These are phyloP conservation scores for Vanessa atalanta DNA, from an alignment of 1,140 invertebrate species.

Conservation along the genomic window DNA sequence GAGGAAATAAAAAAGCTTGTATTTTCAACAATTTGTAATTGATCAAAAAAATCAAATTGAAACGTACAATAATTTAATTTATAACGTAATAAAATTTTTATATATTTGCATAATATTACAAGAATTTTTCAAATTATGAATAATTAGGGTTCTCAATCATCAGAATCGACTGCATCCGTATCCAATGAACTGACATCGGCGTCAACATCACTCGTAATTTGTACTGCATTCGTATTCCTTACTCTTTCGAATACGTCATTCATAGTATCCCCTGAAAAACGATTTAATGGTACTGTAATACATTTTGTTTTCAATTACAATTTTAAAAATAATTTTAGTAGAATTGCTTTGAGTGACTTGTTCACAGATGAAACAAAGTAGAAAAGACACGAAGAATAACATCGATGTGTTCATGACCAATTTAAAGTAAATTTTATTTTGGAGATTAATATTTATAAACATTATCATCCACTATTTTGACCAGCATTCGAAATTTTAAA, in stretches of 20 bases:
- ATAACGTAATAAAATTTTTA: not conserved
- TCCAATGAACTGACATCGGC: constrained; percentile 66
- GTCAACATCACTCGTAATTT: constrained; percentile 55
- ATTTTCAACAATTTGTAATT: constrained; percentile 4
- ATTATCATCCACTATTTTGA: no score
- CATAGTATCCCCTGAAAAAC: not conserved
- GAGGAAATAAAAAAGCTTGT: no score
- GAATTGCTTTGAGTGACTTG: no score
- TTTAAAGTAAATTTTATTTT: no score
- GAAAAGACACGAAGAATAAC: no score
- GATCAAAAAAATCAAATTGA: not conserved
- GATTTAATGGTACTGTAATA: not conserved
- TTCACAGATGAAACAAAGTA: no score
- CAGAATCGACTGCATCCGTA: constrained; percentile 60
- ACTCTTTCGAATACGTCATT: not conserved
- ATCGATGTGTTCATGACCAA: no score
- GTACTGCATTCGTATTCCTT: constrained; percentile 16
- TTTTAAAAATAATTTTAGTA: no score
- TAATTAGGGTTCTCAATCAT: constrained; percentile 39
- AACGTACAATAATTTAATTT: constrained; percentile 1
- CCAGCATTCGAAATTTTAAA: no score
- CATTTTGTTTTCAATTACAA: no score
- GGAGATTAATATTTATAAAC: no score
- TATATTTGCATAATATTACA: constrained; percentile 1
- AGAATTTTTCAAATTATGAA: constrained; percentile 4